Evolutionary conservation across 2,797 vertebrate species (phyloP).

Genomic region (Holocentrus rufus): DNA sequence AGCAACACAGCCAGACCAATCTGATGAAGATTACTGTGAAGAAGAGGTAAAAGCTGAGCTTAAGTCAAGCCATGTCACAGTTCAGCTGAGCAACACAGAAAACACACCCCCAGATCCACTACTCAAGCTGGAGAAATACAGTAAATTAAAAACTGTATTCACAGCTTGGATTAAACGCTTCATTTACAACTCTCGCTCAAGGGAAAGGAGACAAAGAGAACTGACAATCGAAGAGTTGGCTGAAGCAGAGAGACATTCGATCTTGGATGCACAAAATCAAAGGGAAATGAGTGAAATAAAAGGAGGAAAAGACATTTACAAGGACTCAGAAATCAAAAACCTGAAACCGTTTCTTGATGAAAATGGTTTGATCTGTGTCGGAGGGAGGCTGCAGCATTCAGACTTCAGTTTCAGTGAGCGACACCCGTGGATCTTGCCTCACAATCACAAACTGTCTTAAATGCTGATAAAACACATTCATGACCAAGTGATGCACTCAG

Average conservation of each 20-base stretch:
- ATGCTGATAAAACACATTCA: conserved; percentile 8
- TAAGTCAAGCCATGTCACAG: conserved; percentile 5
- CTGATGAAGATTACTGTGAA: conserved; percentile 9
- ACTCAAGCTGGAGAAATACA: conserved; percentile 16
- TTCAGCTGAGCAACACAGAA: conserved; percentile 6
- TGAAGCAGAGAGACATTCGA: conserved; percentile 28
- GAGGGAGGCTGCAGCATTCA: conserved; percentile 32
- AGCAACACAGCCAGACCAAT: background rate
- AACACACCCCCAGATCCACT: background rate
- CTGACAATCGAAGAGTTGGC: conserved; percentile 25
- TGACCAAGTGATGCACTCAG: conserved; percentile 13
- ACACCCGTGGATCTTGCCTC: conserved; percentile 22
- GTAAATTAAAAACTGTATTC: conserved; percentile 23
- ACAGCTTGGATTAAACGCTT: conserved; percentile 32
- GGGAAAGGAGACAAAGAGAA: background rate
- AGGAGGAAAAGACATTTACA: background rate
- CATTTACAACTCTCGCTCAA: background rate
- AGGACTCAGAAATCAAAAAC: conserved; percentile 24
- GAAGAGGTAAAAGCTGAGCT: conserved; percentile 17
- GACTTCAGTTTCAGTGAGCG: conserved; percentile 25
- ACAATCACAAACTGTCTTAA: conserved; percentile 22
- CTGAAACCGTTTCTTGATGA: conserved; percentile 26
- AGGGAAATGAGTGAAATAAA: background rate
- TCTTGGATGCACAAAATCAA: background rate
- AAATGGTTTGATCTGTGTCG: conserved; percentile 19